These are phyloP conservation scores for Petrosia ficiformis DNA, from an alignment of 37 sponge, comb jelly and placozoan species.

Conservation along the genomic window DNA sequence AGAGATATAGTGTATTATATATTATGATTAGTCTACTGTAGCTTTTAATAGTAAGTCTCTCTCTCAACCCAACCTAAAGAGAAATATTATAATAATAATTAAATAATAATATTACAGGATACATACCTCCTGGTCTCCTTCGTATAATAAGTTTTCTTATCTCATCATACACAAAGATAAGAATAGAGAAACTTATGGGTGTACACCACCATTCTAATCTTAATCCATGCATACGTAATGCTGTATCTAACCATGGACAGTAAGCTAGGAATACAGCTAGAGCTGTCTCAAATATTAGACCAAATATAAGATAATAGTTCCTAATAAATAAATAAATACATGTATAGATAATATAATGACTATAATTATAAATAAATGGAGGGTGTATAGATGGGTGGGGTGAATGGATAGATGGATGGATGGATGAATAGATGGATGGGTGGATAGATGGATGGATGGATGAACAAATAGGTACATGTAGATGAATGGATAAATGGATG, in stretches of 20 bases:
- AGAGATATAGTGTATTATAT: not conserved
- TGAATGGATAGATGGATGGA: no score
- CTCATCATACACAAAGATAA: not conserved
- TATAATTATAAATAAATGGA: no score
- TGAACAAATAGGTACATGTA: no score
- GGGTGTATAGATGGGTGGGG: no score
- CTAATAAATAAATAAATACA: no score
- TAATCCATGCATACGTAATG: slow-evolving; percentile 21
- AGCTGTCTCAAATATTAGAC: slow-evolving; percentile 83
- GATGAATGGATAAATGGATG: no score
- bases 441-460: no score
- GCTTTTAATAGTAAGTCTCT: slow-evolving; percentile 67
- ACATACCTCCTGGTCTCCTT: not conserved
- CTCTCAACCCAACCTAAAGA: slow-evolving; percentile 82
- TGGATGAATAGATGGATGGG: no score
- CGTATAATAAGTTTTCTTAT: not conserved
- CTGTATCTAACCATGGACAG: slow-evolving; percentile 75
- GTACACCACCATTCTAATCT: slow-evolving; percentile 1
- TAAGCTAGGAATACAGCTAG: slow-evolving; percentile 84
- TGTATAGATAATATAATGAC: no score
- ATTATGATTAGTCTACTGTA: no score
- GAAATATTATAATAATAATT: no score
- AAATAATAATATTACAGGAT: no score
- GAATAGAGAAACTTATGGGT: not conserved
- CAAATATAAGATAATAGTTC: slow-evolving; percentile 84